Percentiles rank a stretch among this genome's conserved stretches.
Conservation (phyloP, 2,888 invertebrate genomes). For the Lasioglossum oenotherae region DNA sequence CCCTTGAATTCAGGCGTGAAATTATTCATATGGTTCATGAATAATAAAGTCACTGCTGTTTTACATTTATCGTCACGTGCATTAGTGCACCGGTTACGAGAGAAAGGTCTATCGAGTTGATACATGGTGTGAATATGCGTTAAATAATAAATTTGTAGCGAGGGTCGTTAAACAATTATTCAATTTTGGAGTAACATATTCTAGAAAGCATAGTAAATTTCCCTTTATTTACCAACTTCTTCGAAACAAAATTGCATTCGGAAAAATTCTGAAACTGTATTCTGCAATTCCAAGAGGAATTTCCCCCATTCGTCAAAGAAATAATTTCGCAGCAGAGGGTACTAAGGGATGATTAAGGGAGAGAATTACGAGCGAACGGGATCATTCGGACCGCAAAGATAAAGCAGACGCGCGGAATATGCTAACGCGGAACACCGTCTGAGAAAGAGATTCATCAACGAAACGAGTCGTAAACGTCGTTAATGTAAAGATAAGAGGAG, state of each 20-base stretch:
- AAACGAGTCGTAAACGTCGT: slow-evolving; percentile 18
- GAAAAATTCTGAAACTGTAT: background rate
- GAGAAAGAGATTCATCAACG: slow-evolving; percentile 11
- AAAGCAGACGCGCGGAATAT: slow-evolving; percentile 4
- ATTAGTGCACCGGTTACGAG: background rate
- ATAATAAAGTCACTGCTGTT: background rate
- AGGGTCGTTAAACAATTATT: background rate
- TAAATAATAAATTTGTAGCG: background rate
- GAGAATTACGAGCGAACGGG: background rate
- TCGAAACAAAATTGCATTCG: background rate
- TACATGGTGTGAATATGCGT: background rate
- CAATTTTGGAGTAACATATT: background rate
- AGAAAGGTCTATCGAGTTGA: background rate
- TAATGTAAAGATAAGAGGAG: slow-evolving; percentile 23
- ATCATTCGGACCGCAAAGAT: background rate
- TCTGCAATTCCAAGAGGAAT: background rate
- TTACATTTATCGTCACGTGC: background rate
- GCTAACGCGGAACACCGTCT: background rate
- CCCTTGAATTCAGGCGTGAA: background rate
- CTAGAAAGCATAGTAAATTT: background rate
- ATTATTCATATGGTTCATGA: slow-evolving; percentile 3
- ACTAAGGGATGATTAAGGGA: background rate
- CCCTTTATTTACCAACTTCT: background rate
- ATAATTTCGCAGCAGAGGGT: background rate
- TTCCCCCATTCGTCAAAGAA: background rate